Evolutionary conservation across 30 jellyfish, hydroid and myxozoan genomes (phyloP).

Genomic region (Cassiopea xamachana): DNA sequence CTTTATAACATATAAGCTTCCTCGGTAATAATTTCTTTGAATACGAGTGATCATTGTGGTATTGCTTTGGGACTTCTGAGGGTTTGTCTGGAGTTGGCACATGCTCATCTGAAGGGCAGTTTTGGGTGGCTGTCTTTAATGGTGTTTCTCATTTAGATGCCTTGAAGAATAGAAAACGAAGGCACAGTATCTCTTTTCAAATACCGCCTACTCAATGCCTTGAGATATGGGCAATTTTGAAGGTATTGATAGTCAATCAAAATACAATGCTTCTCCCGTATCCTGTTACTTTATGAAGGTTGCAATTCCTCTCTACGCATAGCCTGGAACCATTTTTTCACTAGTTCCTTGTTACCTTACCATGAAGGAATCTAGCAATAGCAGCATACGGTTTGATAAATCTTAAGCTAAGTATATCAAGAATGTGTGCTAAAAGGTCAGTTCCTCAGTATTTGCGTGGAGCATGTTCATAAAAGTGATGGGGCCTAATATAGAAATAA

Average conservation of each 20-base stretch:
- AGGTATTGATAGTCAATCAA: background rate
- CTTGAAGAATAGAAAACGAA: background rate
- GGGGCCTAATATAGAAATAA: background rate
- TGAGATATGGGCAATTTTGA: background rate
- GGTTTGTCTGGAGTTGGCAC: background rate
- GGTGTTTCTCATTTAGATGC: background rate
- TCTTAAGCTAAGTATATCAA: background rate
- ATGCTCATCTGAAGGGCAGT: background rate
- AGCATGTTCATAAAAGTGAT: background rate
- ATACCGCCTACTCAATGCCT: background rate
- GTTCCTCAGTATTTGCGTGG: background rate
- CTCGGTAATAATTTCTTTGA: background rate
- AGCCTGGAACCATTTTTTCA: conserved; percentile 37
- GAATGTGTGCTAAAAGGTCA: background rate
- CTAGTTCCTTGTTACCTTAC: background rate
- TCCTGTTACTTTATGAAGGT: background rate
- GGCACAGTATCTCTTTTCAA: conserved; percentile 35
- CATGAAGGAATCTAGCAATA: conserved; percentile 15
- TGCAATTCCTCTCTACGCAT: conserved; percentile 43
- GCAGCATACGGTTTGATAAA: background rate
- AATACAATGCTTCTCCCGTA: background rate
- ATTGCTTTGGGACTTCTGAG: background rate
- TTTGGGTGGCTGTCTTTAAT: background rate
- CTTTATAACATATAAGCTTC: background rate
- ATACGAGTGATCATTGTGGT: background rate